Evolutionary conservation across 1,140 invertebrate species (phyloP).

Genomic region (Phymorhynchus buccinoides): DNA sequence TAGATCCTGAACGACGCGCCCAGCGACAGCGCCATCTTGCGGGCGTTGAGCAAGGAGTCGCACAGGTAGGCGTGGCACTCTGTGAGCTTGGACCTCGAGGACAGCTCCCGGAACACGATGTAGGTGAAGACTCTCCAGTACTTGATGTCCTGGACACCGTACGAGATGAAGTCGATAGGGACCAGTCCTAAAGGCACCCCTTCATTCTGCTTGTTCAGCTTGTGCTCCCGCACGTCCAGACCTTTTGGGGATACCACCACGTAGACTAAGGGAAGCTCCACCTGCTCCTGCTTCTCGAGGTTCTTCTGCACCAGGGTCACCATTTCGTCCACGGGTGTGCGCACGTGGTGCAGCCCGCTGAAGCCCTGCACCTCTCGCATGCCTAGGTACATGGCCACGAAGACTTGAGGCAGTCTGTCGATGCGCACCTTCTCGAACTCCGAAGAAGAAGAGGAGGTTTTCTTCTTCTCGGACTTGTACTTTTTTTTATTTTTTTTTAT

Average conservation of each 20-base stretch:
- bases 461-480: slow-evolving; percentile 33
- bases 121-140: slow-evolving; percentile 95
- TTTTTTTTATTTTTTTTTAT: too few relatives aligned
- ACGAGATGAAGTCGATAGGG: slow-evolving; percentile 81
- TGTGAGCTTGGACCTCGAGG: slow-evolving; percentile 61
- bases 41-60: slow-evolving; percentile 85
- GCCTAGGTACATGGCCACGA: slow-evolving; percentile 88
- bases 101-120: slow-evolving; percentile 86
- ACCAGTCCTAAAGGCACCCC: slow-evolving; percentile 76
- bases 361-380: slow-evolving; percentile 86
- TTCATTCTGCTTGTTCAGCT: slow-evolving; percentile 58
- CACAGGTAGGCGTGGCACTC: slow-evolving; percentile 95
- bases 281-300: slow-evolving; percentile 55
- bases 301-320: slow-evolving; percentile 85
- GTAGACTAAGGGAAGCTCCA: slow-evolving; percentile 68
- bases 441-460: slow-evolving; percentile 47
- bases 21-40: slow-evolving; percentile 90
- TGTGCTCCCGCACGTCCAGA: slow-evolving; percentile 80
- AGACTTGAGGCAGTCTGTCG: slow-evolving; percentile 75
- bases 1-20: slow-evolving; percentile 92
- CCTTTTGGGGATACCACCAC: slow-evolving; percentile 78
- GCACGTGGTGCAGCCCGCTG: slow-evolving; percentile 94
- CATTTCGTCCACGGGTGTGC: slow-evolving; percentile 91
- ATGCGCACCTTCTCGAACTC: slow-evolving; percentile 62
- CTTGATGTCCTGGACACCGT: slow-evolving; percentile 82